These are phyloP conservation scores for Sarcophaga caerulescens DNA, from an alignment of 2,888 invertebrate genomes.

Conservation along the genomic window DNA sequence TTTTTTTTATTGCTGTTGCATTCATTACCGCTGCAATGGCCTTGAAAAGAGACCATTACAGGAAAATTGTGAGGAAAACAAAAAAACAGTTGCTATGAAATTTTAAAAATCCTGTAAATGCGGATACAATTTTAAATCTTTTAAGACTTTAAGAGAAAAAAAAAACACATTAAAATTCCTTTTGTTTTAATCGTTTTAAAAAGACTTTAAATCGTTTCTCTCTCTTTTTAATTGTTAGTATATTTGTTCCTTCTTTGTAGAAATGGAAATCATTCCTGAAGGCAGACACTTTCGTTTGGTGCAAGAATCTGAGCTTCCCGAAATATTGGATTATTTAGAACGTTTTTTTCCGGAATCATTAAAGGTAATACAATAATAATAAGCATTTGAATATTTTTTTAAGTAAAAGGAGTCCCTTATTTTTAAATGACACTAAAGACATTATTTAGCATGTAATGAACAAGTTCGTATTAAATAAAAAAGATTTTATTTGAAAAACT, in stretches of 20 bases:
- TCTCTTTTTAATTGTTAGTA: slow-evolving; percentile 6
- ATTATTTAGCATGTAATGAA: no score
- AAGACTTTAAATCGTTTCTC: not conserved
- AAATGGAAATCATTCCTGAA: slow-evolving; percentile 93
- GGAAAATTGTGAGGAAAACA: not conserved
- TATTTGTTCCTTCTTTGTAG: slow-evolving; percentile 79
- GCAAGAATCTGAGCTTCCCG: slow-evolving; percentile 91
- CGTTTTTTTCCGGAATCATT: slow-evolving; percentile 92
- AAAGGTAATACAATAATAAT: slow-evolving; percentile 84
- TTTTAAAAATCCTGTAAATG: slow-evolving; percentile 24
- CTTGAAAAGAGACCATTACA: slow-evolving; percentile 54
- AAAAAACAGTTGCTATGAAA: not conserved
- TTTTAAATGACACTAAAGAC: no score
- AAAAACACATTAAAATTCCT: not conserved
- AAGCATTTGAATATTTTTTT: not conserved
- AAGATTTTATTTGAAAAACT: no score
- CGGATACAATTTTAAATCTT: slow-evolving; percentile 45
- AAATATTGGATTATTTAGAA: slow-evolving; percentile 89
- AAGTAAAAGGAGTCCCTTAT: no score
- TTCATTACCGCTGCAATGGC: slow-evolving; percentile 52
- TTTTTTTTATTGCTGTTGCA: slow-evolving; percentile 16
- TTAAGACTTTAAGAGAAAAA: slow-evolving; percentile 17
- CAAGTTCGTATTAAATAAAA: no score
- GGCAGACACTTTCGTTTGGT: slow-evolving; percentile 94
- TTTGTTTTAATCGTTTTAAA: slow-evolving; percentile 2